These are phyloP conservation scores for Diplodus puntazzo DNA, from an alignment of 2,797 vertebrate genomes.

Conservation along the genomic window DNA sequence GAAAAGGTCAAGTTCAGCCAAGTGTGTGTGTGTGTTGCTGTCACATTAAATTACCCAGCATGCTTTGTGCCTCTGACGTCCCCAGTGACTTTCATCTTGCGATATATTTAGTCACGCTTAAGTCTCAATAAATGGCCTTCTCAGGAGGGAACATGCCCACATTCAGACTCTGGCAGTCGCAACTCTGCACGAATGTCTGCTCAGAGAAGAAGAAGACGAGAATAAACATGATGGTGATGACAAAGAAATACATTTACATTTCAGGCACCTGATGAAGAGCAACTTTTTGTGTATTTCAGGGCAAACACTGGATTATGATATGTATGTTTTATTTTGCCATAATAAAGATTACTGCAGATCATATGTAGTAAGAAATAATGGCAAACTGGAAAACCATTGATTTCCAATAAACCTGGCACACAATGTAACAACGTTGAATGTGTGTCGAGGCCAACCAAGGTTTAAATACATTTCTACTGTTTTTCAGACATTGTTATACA, in stretches of 20 bases:
- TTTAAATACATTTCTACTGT: neutral
- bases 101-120: conserved; percentile 72
- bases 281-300: neutral
- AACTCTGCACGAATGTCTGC: conserved; percentile 1
- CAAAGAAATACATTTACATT: conserved; percentile 11
- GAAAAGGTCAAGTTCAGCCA: conserved; percentile 64
- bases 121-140: conserved; percentile 56
- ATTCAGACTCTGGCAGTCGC: conserved; percentile 10
- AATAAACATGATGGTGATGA: neutral
- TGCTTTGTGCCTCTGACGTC: conserved; percentile 60
- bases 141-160: conserved; percentile 30
- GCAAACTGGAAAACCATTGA: neutral
- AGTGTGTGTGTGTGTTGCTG: conserved; percentile 41
- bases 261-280: neutral
- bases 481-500: neutral
- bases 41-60: conserved; percentile 74
- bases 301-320: neutral
- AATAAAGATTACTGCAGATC: neutral
- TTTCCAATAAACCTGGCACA: neutral
- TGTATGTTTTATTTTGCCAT: neutral
- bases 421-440: too few species aligned
- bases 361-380: too few species aligned
- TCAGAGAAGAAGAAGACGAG: neutral
- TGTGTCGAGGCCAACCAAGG: neutral
- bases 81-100: conserved; percentile 60